Percentiles rank a stretch among this genome's conserved stretches.
phyloP scores from a whole-genome alignment of 2,888 invertebrate genomes.

The Lissocephala sabroskyi region DNA sequence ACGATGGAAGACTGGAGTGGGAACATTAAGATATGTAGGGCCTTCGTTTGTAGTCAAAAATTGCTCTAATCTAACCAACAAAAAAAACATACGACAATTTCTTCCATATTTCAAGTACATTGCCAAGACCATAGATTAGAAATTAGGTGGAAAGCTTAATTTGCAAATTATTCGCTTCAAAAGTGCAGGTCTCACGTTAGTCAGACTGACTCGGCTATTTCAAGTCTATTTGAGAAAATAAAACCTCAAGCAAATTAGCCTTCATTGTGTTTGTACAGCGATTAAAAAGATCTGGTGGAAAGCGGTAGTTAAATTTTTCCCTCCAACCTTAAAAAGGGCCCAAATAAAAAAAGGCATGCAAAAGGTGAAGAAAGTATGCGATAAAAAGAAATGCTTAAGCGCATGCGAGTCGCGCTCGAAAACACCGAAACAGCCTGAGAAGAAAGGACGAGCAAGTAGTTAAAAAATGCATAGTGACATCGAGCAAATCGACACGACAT shows the following conservation, averaged over 20 bases:
- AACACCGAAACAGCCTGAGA: constrained; percentile 15
- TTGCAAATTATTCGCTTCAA: too few species aligned
- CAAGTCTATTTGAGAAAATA: neutral
- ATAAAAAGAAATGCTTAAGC: constrained; percentile 14
- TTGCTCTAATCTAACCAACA: constrained; percentile 12
- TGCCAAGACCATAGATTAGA: constrained; percentile 21
- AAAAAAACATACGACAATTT: neutral
- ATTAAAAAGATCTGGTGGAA: neutral
- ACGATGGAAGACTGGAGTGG: constrained; percentile 54
- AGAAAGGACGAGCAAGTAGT: too few species aligned
- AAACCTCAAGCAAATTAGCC: neutral
- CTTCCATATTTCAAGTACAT: constrained; percentile 37
- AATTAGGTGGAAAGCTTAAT: constrained; percentile 7
- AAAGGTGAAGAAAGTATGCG: constrained; percentile 11
- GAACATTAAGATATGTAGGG: constrained; percentile 5
- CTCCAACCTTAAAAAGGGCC: too few species aligned
- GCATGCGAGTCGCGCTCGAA: constrained; percentile 1
- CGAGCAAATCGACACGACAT: too few species aligned
- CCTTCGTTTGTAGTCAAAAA: constrained; percentile 26
- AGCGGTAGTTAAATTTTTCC: neutral
- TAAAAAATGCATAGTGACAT: too few species aligned
- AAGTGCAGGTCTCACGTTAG: neutral
- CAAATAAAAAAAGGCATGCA: neutral
- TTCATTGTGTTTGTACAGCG: neutral
- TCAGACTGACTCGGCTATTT: neutral